Base-by-base conservation (phyloP, 2,888 invertebrate genomes). In the Eremobia ochroleuca region DNA sequence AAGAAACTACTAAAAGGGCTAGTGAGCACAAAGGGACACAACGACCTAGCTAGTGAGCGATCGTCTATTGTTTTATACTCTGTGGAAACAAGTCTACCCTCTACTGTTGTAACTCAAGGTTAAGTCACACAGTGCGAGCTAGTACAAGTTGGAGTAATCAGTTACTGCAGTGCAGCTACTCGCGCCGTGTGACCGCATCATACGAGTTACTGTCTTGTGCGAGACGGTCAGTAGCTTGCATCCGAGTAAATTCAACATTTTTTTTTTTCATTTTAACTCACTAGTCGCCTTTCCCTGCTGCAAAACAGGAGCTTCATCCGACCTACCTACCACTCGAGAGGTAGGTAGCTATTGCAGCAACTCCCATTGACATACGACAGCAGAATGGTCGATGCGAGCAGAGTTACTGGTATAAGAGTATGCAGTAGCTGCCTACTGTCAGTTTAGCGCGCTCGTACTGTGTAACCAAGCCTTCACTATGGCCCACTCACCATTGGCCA, bases 401-500 rank as follows among this genome's bases (percentile, higher is more conserved):
- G 52, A 52, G 25, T 15, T 66, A 46, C 55, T 69, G 21, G 13
- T 13, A 28, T 28, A 1, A 6, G 11, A 69, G 40, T 21, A 68
- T 5, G 18, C 34, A n/a, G 31, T 52, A 4, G 21, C 3, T 37
- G 18, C 18, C 37, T 37, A 55, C 28, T 28, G 40, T 6, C 40
- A 15, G 28, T 8, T 40, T 4, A 25, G 43, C 43, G 18, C 37
- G 9, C 40, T 13, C 34, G 40, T n/a, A 43, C 73, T 62, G 34
- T 73, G 46, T 65, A 64, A 37, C 46, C 25, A 46, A 25, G 37
- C 64, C 55, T 73, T 72, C 9, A 52, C 11, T 3, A n/a, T 52
- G n/a, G 55, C 13, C 4, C 13, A 55, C 55, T n/a, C 11, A 1
- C 1, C 1, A n/a, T n/a, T 13, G 55, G 13, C n/a, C 13, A 28